Evolutionary conservation across 1,140 invertebrate species (phyloP), one percentile per base, ranked within the genome.

Genomic region (Phymastichus coffea): DNA sequence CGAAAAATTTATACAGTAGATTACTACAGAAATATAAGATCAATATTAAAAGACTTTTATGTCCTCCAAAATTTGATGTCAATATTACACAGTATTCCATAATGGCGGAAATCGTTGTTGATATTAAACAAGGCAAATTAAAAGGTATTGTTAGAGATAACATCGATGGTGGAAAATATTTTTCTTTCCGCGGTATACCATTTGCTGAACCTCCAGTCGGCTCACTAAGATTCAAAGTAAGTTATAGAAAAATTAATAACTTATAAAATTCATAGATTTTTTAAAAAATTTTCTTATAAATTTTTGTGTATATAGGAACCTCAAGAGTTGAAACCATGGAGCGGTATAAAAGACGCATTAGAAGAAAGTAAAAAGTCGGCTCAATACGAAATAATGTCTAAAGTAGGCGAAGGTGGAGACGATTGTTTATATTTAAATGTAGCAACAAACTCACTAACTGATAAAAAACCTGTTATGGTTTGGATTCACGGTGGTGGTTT

Each of bases 371-470:
- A 56, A 19, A 20, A 49, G 14, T 58, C 46, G 8, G 38, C 59
- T 0, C 70, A 73, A 44, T 57, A 44, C 47, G 60, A 72, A 41
- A 2, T 58, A 3, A 17, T 65, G 0, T 9, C 35, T 2, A 44
- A 63, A 35, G 54, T 66, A 30, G 63, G 79, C 22, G 64, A 80
- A 7, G 84, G 84, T 3, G 79, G 75, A 19, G 88, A 90, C 62
- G 89, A 94, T 78, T 94, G 92, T 72, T 75, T 94, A 4, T 89
- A 88, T 63, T 76, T 94, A 9, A 91, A 94, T 71, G 82, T 94
- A 7, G 90, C 89, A 68, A 86, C 88, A 0, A 90, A 88, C 37
- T 75, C 76, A 28, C 76, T 84, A 61, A 78, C 78, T 1, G 80
- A 30, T 44, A 66, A 51, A 15, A 66, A 80, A 57, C 84, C 88